These are phyloP conservation scores for Tympanoctomys barrerae DNA, from an alignment of 2,797 vertebrate genomes.

Conservation along the genomic window DNA sequence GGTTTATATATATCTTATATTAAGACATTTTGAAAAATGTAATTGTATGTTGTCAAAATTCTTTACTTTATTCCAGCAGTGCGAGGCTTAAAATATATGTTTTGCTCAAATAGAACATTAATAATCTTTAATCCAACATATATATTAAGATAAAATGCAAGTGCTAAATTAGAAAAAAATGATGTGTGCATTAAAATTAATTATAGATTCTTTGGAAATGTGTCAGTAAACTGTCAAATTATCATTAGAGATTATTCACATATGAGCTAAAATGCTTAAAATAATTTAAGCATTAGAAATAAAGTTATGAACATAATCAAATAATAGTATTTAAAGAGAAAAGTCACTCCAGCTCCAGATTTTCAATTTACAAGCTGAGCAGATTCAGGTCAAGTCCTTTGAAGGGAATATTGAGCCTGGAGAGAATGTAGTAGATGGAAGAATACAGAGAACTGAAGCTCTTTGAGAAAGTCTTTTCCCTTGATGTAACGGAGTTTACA, in stretches of 20 bases:
- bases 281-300: constrained; percentile 59
- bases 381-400: constrained; percentile 43
- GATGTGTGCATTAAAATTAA: constrained; percentile 66
- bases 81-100: constrained; percentile 60
- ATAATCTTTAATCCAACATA: constrained; percentile 68
- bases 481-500: neutral
- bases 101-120: constrained; percentile 67
- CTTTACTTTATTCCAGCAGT: constrained; percentile 47
- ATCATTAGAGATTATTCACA: constrained; percentile 66
- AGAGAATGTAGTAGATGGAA: neutral
- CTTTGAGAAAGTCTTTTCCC: neutral
- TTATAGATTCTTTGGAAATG: constrained; percentile 63
- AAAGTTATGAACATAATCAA: constrained; percentile 67
- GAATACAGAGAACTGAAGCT: neutral
- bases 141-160: constrained; percentile 67
- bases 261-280: constrained; percentile 53
- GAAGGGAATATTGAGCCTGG: neutral
- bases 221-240: constrained; percentile 69
- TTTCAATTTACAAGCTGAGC: constrained; percentile 45
- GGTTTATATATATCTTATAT: constrained; percentile 56
- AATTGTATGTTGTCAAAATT: constrained; percentile 64
- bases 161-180: constrained; percentile 61
- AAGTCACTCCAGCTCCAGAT: constrained; percentile 36
- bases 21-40: constrained; percentile 65
- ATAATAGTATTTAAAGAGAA: constrained; percentile 53